Evolutionary conservation across 2,113 vertebrate genomes (phyloP), one percentile per base, ranked within the genome.

Genomic region (Colistium nudipinnis): DNA sequence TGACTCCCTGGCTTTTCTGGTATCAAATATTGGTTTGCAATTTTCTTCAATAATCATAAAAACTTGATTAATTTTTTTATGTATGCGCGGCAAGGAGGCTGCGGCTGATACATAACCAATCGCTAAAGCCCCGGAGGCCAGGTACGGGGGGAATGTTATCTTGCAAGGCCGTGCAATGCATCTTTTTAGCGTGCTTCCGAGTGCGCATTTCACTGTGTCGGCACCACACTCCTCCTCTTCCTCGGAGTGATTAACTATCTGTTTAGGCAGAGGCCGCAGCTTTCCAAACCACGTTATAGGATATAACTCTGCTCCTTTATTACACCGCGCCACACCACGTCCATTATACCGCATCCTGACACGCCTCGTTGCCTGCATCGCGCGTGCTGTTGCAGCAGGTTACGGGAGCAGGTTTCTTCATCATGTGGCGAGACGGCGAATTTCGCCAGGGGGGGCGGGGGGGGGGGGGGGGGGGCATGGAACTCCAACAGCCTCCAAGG

Each of bases 231-330:
- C 30, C 45, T 39, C 51, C 33, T 36, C 54, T 45, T 49, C 64
- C 62, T 78, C 61, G 45, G 63, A 60, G 41, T 55, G 76, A 84
- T 82, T 61, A 86, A 81, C 62, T 67, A 79, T 81, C 83, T 86
- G 83, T 81, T 84, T 79, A 67, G 74, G 49, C 48, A 81, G 76
- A 44, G 22, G 54, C 47, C 54, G 31, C 62, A 63, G 56, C 27
- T 66, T 47, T 68, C 20, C 38, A 68, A 52, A 70, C 64, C 12
- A 0, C 11, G 62, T 20, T 47, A 30, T 28, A 47, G 47, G 33
- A 60, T 25, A 64, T 47, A 19, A 55, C 31, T 41, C 36, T 41
- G 44, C 48, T 48, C 59, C 70, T 71, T 70, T 65, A 64, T 77
- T 51, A 60, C 43, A 49, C 9, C 35, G 43, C 19, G 17, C 35